Base-by-base conservation (phyloP, 2,113 vertebrate species). In the Dascyllus trimaculatus region DNA sequence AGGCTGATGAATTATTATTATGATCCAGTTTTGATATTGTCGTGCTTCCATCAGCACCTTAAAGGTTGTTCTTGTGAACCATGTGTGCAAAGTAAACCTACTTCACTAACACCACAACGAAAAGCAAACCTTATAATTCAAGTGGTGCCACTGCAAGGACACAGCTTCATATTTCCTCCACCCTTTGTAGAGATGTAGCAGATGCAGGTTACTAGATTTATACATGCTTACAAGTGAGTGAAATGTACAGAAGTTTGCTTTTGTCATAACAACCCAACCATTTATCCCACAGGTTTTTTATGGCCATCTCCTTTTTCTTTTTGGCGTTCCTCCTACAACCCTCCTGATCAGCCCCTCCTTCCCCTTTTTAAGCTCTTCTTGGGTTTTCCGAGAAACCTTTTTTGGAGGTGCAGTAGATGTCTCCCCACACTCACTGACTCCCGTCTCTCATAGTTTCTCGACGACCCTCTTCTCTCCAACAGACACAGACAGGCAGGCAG, bases 401-500 rank as follows among this genome's bases (percentile, higher is more conserved):
- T 85, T 49, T 73, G 68, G 64, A 85, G 64, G 59, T 83, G 75
- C 46, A 19, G 51, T 46, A 73, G 35, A 29, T 38, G 54, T 80
- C 11, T 35, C 22, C 56, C 57, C 66, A 53, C 62, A 53, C 59
- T 65, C 49, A 45, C 22, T 70, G 43, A 65, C 56, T 68, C 40
- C 40, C 68, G 19, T 82, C 54, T 85, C 84, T 90, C 85, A 76
- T 64, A 87, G 86, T 76, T 71, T 84, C 25, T 69, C 43, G 53
- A 90, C 65, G 43, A 90, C 84, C 80, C 77, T 93, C 90, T 91
- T 93, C 89, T 95, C 91, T 92, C 88, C 93, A 87, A 76, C 94
- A 93, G 93, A 93, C 61, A 85, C 92, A 93, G 83, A 78, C 87
- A 92, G 88, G 80, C 91, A 91, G 92, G 85, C 93, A 86, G 93